A percentile compares a stretch with the other conserved stretches of the same genome.
phyloP scores from a whole-genome alignment of 2,797 vertebrate genomes.

The Rhabdophis nuchalis region DNA sequence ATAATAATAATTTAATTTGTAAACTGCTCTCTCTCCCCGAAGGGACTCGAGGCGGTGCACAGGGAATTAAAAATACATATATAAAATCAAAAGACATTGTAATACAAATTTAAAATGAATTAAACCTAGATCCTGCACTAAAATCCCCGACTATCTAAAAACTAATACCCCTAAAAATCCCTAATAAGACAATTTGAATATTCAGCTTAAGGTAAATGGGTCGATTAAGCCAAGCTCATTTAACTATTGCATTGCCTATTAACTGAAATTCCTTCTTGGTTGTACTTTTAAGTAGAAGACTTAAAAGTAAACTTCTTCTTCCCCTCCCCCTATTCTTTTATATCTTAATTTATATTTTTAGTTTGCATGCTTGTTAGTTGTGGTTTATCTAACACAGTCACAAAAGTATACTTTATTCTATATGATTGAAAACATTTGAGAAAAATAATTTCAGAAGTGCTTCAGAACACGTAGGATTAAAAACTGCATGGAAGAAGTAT shows the following conservation, averaged over 20 bases:
- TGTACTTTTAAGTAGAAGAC: background rate
- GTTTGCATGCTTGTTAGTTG: background rate
- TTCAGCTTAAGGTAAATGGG: too few species aligned
- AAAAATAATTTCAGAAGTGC: background rate
- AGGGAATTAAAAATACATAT: too few species aligned
- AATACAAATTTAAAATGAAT: too few species aligned
- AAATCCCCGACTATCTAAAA: too few species aligned
- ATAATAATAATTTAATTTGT: too few species aligned
- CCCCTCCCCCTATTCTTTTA: background rate
- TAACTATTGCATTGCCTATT: background rate
- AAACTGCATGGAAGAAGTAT: background rate
- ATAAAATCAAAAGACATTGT: too few species aligned
- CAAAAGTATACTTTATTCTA: background rate
- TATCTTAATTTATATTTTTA: background rate
- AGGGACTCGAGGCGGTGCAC: too few species aligned
- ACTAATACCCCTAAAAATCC: too few species aligned
- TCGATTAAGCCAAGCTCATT: too few species aligned
- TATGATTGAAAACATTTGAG: background rate
- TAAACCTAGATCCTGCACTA: too few species aligned
- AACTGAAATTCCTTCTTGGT: background rate
- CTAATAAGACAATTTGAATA: too few species aligned
- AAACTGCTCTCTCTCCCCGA: too few species aligned
- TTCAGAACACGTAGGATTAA: background rate
- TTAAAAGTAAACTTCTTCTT: background rate
- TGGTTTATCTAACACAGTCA: background rate